Evolutionary conservation across 2,113 vertebrate species (phyloP), one percentile per base, ranked within the genome.

Genomic region (Monarcha castaneiventris): DNA sequence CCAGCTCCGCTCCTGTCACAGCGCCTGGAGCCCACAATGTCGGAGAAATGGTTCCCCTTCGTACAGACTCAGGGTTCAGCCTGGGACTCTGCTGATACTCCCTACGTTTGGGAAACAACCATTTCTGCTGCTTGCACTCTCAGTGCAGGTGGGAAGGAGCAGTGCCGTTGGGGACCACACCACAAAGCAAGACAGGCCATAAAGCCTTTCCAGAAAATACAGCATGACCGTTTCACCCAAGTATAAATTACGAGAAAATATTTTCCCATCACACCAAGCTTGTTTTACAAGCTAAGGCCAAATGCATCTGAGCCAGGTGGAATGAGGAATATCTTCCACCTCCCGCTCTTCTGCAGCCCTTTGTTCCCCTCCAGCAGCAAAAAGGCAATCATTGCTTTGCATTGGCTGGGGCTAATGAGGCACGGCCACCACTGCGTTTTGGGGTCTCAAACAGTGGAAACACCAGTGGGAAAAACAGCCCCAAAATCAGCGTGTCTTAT

Each of bases 31-130:
- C 9, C 84, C n/a, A 1, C 3, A 2, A 26, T 21, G 26, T 5
- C 12, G 0, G 15, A 73, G 26, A 66, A 62, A 76, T 6, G 33
- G 39, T 9, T 63, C 48, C 46, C 12, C 0, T 11, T 17, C 16
- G 21, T 3, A 22, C 2, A 6, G 2, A 4, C 4, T 9, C 46
- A 13, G 49, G 17, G 37, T n/a, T 27, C 62, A 62, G 39, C 62
- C 58, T 29, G 0, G 2, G n/a, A 30, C 30, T 6, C 16, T 1
- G 12, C 51, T 7, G 1, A 0, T 20, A 11, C 13, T 63, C 39
- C 39, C 55, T 16, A 1, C 2, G 0, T 30, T 72, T 3, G 6
- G 58, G 25, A 46, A 76, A 52, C 2, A 6, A 44, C 49, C 30
- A 46, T 30, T 78, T 67, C 71, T 33, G 44, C 0, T 39, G 13